phyloP scores from a whole-genome alignment of 2,113 vertebrate genomes.

The Candoia aspera region DNA sequence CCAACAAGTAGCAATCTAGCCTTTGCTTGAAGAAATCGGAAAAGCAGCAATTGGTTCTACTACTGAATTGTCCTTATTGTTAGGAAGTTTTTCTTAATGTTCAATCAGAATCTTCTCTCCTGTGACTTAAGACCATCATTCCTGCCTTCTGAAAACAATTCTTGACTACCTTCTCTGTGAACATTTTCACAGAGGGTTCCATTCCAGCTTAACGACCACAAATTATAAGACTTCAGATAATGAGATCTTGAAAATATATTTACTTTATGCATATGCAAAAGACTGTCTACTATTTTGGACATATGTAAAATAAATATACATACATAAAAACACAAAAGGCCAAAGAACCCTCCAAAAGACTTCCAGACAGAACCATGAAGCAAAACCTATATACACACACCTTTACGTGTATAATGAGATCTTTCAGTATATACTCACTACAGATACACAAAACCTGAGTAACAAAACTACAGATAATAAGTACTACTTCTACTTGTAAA shows the following conservation, averaged over 20 bases:
- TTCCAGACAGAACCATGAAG: background rate
- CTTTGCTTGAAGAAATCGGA: background rate
- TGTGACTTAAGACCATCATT: background rate
- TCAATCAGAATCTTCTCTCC: background rate
- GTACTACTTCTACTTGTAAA: background rate
- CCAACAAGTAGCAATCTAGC: background rate
- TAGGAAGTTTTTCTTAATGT: background rate
- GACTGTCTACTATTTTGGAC: background rate
- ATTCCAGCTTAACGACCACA: background rate
- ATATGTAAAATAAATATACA: too few relatives aligned
- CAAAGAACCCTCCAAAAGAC: background rate
- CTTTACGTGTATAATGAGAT: background rate
- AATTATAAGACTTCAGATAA: background rate
- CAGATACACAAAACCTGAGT: background rate
- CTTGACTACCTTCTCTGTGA: background rate
- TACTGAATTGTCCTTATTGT: background rate
- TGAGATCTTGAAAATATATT: background rate
- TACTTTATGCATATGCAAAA: background rate
- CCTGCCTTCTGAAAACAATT: background rate
- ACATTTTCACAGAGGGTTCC: background rate
- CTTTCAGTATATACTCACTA: background rate
- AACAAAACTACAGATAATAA: background rate
- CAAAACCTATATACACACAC: background rate
- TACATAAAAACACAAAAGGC: background rate
- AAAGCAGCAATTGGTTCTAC: background rate